These are phyloP conservation scores for Spea bombifrons DNA, from an alignment of 2,113 vertebrate species.

Conservation along the genomic window DNA sequence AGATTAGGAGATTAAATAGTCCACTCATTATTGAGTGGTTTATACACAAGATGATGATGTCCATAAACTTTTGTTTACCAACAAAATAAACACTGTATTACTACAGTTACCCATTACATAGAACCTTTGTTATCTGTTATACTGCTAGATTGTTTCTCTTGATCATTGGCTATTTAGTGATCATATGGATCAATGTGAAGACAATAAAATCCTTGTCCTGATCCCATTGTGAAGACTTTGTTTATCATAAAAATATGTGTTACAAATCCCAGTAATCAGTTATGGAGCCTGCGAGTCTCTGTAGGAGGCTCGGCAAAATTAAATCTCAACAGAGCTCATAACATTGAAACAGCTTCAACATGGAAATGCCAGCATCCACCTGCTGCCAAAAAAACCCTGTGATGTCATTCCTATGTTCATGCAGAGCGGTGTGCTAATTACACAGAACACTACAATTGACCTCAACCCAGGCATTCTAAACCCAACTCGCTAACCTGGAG, in stretches of 20 bases:
- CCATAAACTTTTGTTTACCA: too few species aligned
- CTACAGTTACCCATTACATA: too few species aligned
- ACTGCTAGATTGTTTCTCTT: too few species aligned
- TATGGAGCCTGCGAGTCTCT: background rate
- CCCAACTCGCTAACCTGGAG: background rate
- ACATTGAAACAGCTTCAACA: slow-evolving; percentile 15
- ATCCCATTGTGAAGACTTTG: background rate
- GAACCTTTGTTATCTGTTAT: too few species aligned
- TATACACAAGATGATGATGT: too few species aligned
- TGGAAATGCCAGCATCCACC: background rate
- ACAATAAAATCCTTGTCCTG: slow-evolving; percentile 24
- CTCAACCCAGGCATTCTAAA: background rate
- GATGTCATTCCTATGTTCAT: background rate
- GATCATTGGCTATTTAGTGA: too few species aligned
- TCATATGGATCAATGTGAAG: background rate
- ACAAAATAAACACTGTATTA: too few species aligned
- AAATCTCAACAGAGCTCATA: slow-evolving; percentile 22
- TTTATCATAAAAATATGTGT: too few species aligned
- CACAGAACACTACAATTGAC: background rate
- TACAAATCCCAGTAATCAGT: background rate
- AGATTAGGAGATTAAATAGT: too few species aligned
- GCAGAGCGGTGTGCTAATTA: slow-evolving; percentile 1
- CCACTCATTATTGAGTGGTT: too few species aligned
- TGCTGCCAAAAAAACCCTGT: slow-evolving; percentile 14
- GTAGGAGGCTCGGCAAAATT: background rate